Evolutionary conservation across 2,113 vertebrate species (phyloP), one percentile per base, ranked within the genome.

Genomic region (Phoxinus phoxinus): DNA sequence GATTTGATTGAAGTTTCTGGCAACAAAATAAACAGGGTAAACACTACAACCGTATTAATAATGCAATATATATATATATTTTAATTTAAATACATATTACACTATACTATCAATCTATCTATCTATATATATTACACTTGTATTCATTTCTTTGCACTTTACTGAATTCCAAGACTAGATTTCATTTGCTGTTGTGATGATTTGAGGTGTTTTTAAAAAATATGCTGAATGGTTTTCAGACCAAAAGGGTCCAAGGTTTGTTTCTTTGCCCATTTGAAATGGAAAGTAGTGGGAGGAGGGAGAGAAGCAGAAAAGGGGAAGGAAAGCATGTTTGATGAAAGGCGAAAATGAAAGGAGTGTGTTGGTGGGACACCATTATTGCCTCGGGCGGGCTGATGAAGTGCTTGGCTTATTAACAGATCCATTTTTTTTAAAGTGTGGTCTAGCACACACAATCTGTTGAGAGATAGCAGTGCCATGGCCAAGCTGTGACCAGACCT

Each of bases 371-470:
- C 82, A 76, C 87, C 87, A 90, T 90, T 89, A 89, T 74, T 69
- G 84, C 84, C 65, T 86, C 69, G 74, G 87, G 85, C 76, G 27
- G 59, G 73, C 84, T 89, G 87, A 87, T 83, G 87, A 88, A 85
- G 74, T 51, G 84, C 81, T 83, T 80, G 87, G 85, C 90, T 89
- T 88, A 89, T 89, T 89, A 90, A 86, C 87, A 86, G 81, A 86
- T 87, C 63, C 86, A 73, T 88, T 89, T 89, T 84, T 86, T 90
- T 81, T n/a, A 9, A 71, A 48, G 32, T 63, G 41, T 46, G 85
- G 83, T 90, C 85, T 85, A 87, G 85, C 83, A 82, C 61, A 83
- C 53, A 86, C 53, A 53, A 58, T 85, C 84, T 87, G 77, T 32
- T 63, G 84, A 73, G 81, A 88, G 87, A 86, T 85, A 85, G 74